Conservation (phyloP, 2,888 invertebrate genomes). For the Catocala fraxini region DNA sequence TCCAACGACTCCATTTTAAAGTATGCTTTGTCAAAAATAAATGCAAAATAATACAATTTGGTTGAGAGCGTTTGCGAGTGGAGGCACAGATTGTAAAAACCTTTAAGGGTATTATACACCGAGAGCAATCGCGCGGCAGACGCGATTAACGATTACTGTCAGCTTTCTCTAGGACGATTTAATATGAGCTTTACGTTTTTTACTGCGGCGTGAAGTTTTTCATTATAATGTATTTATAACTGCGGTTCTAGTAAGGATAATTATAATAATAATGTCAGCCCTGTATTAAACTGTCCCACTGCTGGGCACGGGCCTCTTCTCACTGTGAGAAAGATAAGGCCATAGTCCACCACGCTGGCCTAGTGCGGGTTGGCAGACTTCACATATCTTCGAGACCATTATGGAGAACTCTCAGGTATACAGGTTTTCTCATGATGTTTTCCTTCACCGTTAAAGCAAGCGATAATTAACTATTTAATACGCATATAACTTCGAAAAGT, state of each 20-base stretch:
- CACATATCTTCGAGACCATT: no score
- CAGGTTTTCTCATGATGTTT: no score
- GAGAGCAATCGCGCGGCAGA: constrained; percentile 19
- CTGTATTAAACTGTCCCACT: no score
- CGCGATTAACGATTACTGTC: constrained; percentile 13
- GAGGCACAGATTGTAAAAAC: constrained; percentile 75
- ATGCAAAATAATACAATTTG: constrained; percentile 87
- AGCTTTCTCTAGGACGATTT: constrained; percentile 10
- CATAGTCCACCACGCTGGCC: no score
- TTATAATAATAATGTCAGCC: no score
- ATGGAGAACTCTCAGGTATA: no score
- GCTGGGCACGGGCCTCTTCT: no score
- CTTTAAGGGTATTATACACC: constrained; percentile 48
- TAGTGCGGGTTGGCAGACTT: no score
- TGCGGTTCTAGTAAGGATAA: not conserved
- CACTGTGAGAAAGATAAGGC: no score
- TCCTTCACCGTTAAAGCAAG: no score
- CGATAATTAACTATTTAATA: no score
- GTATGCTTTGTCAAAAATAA: constrained; percentile 82
- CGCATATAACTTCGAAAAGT: no score
- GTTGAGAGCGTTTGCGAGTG: constrained; percentile 72
- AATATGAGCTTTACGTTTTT: constrained; percentile 5
- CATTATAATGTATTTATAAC: not conserved
- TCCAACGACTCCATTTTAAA: constrained; percentile 59
- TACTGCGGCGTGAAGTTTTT: not conserved